phyloP scores from a whole-genome alignment of 2,888 invertebrate genomes.

The Charanyca ferruginea region DNA sequence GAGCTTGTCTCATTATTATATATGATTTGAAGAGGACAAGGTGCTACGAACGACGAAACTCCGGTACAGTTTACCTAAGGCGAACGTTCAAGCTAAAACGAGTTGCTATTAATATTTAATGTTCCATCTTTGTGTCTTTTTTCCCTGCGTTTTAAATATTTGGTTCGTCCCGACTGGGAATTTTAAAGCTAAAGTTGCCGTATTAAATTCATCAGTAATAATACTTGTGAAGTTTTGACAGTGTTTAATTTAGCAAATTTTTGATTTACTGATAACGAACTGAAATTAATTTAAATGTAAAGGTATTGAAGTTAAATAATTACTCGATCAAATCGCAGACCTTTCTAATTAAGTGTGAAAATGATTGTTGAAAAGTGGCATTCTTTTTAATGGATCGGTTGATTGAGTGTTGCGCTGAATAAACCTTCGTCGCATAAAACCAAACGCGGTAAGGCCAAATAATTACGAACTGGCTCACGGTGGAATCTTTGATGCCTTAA shows the following conservation, averaged over 20 bases:
- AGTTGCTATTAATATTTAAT: slow-evolving; percentile 67
- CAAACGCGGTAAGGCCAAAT: slow-evolving; percentile 75
- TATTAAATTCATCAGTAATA: slow-evolving; percentile 35
- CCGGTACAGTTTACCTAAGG: slow-evolving; percentile 73
- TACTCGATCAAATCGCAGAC: slow-evolving; percentile 29
- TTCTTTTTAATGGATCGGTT: slow-evolving; percentile 50
- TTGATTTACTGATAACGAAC: slow-evolving; percentile 11
- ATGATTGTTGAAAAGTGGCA: slow-evolving; percentile 32
- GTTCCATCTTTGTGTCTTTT: slow-evolving; percentile 53
- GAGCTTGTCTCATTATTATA: slow-evolving; percentile 84
- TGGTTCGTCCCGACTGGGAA: slow-evolving; percentile 23
- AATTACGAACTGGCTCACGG: slow-evolving; percentile 78
- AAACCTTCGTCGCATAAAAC: slow-evolving; percentile 64
- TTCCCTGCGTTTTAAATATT: slow-evolving; percentile 53
- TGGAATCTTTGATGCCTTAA: slow-evolving; percentile 85
- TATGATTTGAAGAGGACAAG: slow-evolving; percentile 80
- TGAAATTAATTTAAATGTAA: slow-evolving; percentile 24
- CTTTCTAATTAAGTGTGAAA: slow-evolving; percentile 39
- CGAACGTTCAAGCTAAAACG: slow-evolving; percentile 64
- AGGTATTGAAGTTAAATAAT: slow-evolving; percentile 1
- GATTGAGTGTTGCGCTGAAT: slow-evolving; percentile 62
- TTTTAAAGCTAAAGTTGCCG: slow-evolving; percentile 10
- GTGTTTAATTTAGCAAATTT: slow-evolving; percentile 22
- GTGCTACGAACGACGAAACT: slow-evolving; percentile 75
- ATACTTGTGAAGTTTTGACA: slow-evolving; percentile 27